Evolutionary conservation across 1,140 invertebrate species (phyloP).

Genomic region (Aplysia californica): DNA sequence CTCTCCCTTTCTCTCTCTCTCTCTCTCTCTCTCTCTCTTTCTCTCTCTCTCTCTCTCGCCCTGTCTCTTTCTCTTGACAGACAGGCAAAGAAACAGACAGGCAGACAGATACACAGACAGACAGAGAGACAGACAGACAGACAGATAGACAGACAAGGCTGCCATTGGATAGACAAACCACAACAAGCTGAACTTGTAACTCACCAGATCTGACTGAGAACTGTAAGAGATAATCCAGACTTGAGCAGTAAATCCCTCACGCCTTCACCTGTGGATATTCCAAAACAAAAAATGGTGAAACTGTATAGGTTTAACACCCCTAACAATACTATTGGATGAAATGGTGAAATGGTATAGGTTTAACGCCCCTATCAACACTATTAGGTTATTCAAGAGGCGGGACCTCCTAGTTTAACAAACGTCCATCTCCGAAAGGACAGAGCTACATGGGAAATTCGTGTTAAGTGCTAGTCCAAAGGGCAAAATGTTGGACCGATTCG

Average conservation of each 20-base stretch:
- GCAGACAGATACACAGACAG: conserved; percentile 4
- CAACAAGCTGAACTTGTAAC: neutral
- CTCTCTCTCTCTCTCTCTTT: neutral
- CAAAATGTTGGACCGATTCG: no score
- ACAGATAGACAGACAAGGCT: neutral
- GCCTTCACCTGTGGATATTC: neutral
- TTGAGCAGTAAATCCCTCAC: neutral
- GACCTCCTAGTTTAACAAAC: no score
- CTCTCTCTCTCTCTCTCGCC: no score
- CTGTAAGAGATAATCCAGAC: neutral
- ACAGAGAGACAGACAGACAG: neutral
- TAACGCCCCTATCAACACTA: no score
- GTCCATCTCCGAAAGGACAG: no score
- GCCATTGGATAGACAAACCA: neutral
- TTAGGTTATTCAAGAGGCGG: no score
- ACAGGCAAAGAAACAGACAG: neutral
- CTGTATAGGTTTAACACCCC: no score
- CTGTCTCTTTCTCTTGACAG: no score
- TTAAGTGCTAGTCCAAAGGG: neutral
- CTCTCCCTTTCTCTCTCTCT: neutral
- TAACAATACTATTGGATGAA: no score
- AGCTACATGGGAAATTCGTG: neutral
- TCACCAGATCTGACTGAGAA: neutral
- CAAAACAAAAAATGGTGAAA: neutral
- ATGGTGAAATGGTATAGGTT: no score